These are phyloP conservation scores for Eilema griseolum DNA, from an alignment of 2,888 invertebrate genomes.

Conservation along the genomic window DNA sequence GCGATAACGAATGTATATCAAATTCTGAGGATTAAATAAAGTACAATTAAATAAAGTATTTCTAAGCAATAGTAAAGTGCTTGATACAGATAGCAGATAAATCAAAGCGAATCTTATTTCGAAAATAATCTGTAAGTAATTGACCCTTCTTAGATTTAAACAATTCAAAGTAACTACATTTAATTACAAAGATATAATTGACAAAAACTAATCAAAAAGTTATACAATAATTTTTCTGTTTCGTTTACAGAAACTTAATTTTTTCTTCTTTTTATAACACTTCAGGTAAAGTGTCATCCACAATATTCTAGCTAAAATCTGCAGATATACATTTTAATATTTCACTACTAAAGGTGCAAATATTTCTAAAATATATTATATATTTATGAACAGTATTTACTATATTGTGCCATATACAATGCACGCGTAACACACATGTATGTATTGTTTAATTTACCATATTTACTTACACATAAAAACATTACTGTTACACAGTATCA, in stretches of 20 bases:
- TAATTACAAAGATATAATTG: conserved; percentile 84
- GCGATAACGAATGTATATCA: conserved; percentile 27
- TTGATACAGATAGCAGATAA: conserved; percentile 54
- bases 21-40: conserved; percentile 25
- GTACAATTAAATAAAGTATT: conserved; percentile 41
- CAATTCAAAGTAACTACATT: conserved; percentile 82
- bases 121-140: conserved; percentile 82
- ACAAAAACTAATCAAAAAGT: conserved; percentile 82
- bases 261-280: conserved; percentile 58
- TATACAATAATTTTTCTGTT: conserved; percentile 71
- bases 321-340: conserved; percentile 83
- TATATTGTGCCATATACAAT: conserved; percentile 84
- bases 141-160: conserved; percentile 85
- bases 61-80: conserved; percentile 45
- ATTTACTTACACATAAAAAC: conserved; percentile 81
- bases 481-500: conserved; percentile 84
- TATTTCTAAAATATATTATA: conserved; percentile 85
- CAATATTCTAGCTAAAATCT: conserved; percentile 80
- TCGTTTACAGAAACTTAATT: conserved; percentile 72
- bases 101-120: conserved; percentile 71
- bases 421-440: conserved; percentile 82
- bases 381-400: conserved; percentile 81
- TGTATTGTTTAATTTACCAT: conserved; percentile 65
- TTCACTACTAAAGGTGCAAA: conserved; percentile 86
- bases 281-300: conserved; percentile 51